phyloP scores from a whole-genome alignment of 2,113 vertebrate genomes.

The Eudyptes chrysolophus region DNA sequence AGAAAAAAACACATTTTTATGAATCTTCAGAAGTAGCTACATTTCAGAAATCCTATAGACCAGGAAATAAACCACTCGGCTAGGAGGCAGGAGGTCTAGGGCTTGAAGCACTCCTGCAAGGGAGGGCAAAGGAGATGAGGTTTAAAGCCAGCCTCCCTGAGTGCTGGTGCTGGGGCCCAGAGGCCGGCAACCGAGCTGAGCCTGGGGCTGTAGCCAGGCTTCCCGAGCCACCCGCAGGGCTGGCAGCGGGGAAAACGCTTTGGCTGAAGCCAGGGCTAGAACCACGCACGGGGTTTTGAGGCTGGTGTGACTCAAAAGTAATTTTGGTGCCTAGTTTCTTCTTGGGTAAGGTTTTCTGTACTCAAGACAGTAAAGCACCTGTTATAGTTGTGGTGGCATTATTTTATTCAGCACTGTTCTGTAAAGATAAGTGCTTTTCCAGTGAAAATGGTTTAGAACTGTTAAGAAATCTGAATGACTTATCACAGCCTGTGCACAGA shows the following conservation, averaged over 20 bases:
- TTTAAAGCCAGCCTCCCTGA: accelerated
- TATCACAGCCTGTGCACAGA: background rate
- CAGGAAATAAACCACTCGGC: background rate
- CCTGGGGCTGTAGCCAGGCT: too few relatives aligned
- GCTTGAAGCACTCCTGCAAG: background rate
- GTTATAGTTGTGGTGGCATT: background rate
- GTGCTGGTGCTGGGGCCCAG: accelerated
- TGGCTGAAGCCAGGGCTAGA: background rate
- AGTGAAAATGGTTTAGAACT: background rate
- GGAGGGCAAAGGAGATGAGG: background rate
- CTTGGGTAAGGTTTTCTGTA: background rate
- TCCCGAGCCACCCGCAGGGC: accelerated
- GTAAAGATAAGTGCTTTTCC: background rate
- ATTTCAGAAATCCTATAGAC: background rate
- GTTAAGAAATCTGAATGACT: background rate
- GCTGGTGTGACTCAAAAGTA: background rate
- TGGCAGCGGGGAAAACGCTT: accelerated
- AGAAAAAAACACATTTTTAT: accelerated
- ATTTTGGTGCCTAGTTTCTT: background rate
- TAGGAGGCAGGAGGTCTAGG: background rate
- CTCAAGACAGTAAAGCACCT: background rate
- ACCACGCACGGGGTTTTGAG: accelerated
- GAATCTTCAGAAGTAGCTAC: background rate
- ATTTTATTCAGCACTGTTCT: background rate
- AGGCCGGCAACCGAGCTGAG: accelerated